These are phyloP conservation scores for Larimichthys crocea DNA, from an alignment of 2,113 vertebrate species.

Conservation along the genomic window DNA sequence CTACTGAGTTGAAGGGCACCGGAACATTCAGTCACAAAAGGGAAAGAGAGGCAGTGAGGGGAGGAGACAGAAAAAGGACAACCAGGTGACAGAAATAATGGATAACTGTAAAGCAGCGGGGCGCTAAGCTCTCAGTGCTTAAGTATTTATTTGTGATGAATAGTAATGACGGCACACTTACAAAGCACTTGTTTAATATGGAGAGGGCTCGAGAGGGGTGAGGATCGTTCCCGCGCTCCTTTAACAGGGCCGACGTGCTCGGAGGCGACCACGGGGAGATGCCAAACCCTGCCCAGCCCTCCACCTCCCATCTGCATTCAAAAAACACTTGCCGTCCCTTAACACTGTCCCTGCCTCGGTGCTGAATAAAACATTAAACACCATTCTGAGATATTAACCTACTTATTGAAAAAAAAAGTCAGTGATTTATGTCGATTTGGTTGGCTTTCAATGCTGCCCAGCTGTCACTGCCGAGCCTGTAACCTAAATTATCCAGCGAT, in stretches of 20 bases:
- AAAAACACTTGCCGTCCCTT: slow-evolving; percentile 77
- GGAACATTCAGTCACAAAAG: slow-evolving; percentile 59
- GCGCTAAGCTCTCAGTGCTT: slow-evolving; percentile 82
- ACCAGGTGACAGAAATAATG: slow-evolving; percentile 76
- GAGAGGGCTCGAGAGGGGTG: slow-evolving; percentile 68
- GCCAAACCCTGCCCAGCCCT: slow-evolving; percentile 63
- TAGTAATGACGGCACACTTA: slow-evolving; percentile 84
- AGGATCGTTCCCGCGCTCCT: slow-evolving; percentile 59
- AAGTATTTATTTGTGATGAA: slow-evolving; percentile 87
- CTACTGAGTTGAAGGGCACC: slow-evolving; percentile 76
- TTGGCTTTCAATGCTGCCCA: slow-evolving; percentile 82
- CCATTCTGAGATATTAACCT: slow-evolving; percentile 87
- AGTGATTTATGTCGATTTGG: slow-evolving; percentile 83
- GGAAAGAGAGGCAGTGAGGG: slow-evolving; percentile 35
- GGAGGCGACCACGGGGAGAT: slow-evolving; percentile 51
- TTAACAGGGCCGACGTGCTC: slow-evolving; percentile 56
- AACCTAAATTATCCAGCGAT: slow-evolving; percentile 85
- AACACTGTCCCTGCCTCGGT: slow-evolving; percentile 65
- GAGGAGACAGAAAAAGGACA: slow-evolving; percentile 64
- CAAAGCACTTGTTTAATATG: slow-evolving; percentile 86
- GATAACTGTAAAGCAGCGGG: slow-evolving; percentile 79
- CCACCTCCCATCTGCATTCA: slow-evolving; percentile 68
- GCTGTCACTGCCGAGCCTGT: slow-evolving; percentile 79
- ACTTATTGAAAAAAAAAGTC: slow-evolving; percentile 82
- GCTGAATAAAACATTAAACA: slow-evolving; percentile 85